phyloP scores from a whole-genome alignment of 2,888 invertebrate species.

The Hofmannophila pseudospretella region DNA sequence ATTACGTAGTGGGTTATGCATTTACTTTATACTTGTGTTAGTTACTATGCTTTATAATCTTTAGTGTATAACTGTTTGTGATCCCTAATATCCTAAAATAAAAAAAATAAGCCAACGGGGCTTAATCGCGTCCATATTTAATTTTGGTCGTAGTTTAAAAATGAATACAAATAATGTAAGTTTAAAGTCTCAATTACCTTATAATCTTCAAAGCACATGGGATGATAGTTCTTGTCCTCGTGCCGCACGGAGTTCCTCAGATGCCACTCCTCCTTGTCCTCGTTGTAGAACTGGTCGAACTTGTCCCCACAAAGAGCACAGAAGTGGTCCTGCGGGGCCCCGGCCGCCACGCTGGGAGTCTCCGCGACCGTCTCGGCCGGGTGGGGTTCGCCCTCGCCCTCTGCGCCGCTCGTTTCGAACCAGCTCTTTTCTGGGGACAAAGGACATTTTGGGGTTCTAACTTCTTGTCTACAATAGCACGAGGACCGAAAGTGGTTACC shows the following conservation, averaged over 20 bases:
- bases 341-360: conserved; percentile 84
- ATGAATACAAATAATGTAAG: no score
- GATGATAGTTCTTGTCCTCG: conserved; percentile 90
- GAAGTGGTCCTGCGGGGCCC: conserved; percentile 81
- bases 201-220: conserved; percentile 92
- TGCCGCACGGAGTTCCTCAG: conserved; percentile 88
- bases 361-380: conserved; percentile 53
- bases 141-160: no score
- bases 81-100: no score
- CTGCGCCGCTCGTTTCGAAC: conserved; percentile 85
- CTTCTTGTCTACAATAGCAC: no score
- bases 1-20: no score
- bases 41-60: no score
- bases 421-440: conserved; percentile 85
- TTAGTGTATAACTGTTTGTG: no score
- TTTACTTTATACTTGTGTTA: no score
- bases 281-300: conserved; percentile 97
- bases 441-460: not conserved
- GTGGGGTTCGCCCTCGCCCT: conserved; percentile 25
- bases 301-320: conserved; percentile 95
- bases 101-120: no score
- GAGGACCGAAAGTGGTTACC: no score
- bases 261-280: conserved; percentile 99
- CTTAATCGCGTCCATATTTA: no score
- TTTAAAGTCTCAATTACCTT: no score